Percentiles rank a stretch among this genome's conserved stretches.
phyloP scores from a whole-genome alignment of 2,888 invertebrate genomes.

The Lymantria monacha region DNA sequence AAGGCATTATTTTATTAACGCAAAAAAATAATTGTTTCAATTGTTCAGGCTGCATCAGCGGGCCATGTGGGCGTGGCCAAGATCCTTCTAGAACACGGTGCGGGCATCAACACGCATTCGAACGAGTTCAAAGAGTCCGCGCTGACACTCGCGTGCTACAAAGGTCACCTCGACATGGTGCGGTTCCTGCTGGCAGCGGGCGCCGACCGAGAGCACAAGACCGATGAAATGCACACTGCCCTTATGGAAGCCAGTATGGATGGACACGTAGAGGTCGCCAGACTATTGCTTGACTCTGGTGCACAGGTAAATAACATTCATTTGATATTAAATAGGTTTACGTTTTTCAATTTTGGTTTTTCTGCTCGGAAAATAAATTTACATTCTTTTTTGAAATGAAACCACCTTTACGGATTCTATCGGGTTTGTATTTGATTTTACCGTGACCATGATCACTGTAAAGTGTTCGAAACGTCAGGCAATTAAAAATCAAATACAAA shows the following conservation, averaged over 20 bases:
- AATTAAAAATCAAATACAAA: no score
- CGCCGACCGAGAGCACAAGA: constrained; percentile 98
- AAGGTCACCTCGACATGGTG: constrained; percentile 98
- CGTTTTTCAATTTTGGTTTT: no score
- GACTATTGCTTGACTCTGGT: constrained; percentile 96
- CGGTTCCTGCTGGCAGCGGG: constrained; percentile 97
- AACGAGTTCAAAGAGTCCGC: constrained; percentile 99
- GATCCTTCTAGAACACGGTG: constrained; percentile 95
- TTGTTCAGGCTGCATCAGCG: constrained; percentile 91
- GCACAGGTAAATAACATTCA: constrained; percentile 86
- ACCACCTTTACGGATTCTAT: no score
- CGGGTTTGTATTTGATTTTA: no score
- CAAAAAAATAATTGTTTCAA: no score
- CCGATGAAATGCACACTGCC: constrained; percentile 99
- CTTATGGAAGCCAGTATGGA: constrained; percentile 99
- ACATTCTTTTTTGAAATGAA: no score
- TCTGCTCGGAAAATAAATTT: no score
- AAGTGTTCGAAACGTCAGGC: no score
- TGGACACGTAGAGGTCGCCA: constrained; percentile 98
- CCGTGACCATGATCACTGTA: no score
- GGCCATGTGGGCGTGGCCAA: constrained; percentile 97
- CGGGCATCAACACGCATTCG: constrained; percentile 99
- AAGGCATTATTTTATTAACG: no score
- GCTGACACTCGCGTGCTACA: constrained; percentile 96
- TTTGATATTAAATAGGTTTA: background rate